Conservation (phyloP, 2,113 vertebrate genomes). For the Bothrops jararaca region DNA sequence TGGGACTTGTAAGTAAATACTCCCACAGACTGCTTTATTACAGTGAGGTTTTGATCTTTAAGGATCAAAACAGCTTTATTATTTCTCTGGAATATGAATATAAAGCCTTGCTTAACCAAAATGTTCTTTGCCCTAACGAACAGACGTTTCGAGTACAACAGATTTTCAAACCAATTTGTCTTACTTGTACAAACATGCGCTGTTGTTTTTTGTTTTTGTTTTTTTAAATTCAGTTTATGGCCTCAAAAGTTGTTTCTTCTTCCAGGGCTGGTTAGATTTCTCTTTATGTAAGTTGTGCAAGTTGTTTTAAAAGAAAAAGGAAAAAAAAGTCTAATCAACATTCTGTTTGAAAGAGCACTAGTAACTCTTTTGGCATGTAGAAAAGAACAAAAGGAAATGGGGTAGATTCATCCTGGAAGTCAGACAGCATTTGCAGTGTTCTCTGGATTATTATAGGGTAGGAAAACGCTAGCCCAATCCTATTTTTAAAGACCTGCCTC, state of each 20-base stretch:
- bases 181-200: not conserved
- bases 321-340: not conserved
- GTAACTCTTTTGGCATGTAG: conserved; percentile 15
- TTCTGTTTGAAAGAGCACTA: not conserved
- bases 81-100: not conserved
- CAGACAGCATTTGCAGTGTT: conserved; percentile 8
- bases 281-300: not conserved
- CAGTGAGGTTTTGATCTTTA: not conserved
- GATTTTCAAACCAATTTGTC: not conserved
- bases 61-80: not conserved
- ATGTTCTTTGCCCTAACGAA: not conserved
- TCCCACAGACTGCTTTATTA: not conserved
- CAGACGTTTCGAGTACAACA: not conserved
- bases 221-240: not conserved
- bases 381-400: conserved; percentile 20
- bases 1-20: not conserved
- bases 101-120: not conserved
- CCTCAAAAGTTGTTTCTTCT: not conserved
- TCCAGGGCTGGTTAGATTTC: not conserved
- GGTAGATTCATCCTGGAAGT: not conserved
- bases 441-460: not conserved
- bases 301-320: not conserved
- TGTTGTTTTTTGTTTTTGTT: too few species aligned
- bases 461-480: conserved; percentile 9
- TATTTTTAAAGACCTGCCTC: conserved; percentile 16